A percentile compares a stretch with the other conserved stretches of the same genome.
These are phyloP conservation scores for Saccopteryx bilineata DNA, from an alignment of 2,113 vertebrate species.

Conservation along the genomic window DNA sequence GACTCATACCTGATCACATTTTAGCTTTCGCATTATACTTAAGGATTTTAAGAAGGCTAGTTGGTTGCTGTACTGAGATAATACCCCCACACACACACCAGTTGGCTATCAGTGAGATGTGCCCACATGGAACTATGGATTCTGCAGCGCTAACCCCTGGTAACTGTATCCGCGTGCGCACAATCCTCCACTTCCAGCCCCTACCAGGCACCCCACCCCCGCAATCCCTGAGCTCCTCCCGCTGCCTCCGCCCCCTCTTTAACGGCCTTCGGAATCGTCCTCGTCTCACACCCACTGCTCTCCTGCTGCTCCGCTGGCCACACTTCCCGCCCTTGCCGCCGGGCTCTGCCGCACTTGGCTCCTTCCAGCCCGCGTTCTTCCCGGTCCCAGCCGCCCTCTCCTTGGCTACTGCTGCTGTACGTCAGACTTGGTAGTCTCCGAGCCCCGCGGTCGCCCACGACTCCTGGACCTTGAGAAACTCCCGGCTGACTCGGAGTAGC, in stretches of 20 bases:
- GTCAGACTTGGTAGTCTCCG: background rate
- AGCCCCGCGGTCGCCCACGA: background rate
- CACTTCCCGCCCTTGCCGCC: background rate
- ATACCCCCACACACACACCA: background rate
- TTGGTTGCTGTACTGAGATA: background rate
- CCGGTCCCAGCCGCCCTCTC: background rate
- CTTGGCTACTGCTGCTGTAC: background rate
- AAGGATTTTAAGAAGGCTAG: background rate
- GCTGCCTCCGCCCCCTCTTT: background rate
- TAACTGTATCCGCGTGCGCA: background rate
- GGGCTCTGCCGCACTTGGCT: background rate
- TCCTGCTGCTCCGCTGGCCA: background rate
- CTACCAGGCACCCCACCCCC: background rate
- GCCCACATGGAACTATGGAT: background rate
- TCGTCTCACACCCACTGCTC: background rate
- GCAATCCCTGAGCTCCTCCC: background rate
- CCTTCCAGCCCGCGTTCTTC: no score
- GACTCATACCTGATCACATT: background rate
- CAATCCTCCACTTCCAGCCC: background rate
- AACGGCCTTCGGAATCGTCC: background rate
- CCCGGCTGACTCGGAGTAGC: background rate
- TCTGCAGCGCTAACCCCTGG: background rate
- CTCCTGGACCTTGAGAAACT: background rate
- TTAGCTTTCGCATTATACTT: conserved; percentile 5
- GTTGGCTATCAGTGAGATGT: background rate